These are phyloP conservation scores for Cantharis rustica DNA, from an alignment of 2,888 invertebrate species.

Conservation along the genomic window DNA sequence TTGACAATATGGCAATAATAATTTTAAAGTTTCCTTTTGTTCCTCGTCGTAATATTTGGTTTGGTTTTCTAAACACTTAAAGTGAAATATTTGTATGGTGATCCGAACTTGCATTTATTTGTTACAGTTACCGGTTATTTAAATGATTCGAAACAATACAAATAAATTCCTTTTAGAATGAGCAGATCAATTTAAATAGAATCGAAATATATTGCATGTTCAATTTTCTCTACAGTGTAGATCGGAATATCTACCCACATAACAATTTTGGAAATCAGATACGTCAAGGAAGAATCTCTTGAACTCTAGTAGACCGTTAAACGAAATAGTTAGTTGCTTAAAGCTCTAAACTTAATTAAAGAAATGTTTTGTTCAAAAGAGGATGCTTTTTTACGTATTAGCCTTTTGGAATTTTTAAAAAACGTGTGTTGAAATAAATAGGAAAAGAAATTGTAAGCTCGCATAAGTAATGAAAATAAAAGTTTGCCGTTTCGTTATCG, in stretches of 20 bases:
- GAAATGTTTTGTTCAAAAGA: background rate
- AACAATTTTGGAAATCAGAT: slow-evolving; percentile 14
- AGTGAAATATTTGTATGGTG: background rate
- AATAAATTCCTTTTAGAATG: slow-evolving; percentile 1
- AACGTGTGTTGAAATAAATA: background rate
- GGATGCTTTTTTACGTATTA: background rate
- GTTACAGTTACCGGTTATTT: background rate
- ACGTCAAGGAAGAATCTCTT: background rate
- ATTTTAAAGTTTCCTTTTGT: background rate
- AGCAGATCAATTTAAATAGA: background rate
- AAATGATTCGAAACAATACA: background rate
- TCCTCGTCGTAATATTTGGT: background rate
- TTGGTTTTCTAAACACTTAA: background rate
- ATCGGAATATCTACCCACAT: slow-evolving; percentile 6
- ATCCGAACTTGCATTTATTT: background rate
- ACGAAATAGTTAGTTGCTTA: background rate
- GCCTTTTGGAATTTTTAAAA: background rate
- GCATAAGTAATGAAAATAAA: background rate
- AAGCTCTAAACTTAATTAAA: slow-evolving; percentile 2
- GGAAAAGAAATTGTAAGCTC: background rate
- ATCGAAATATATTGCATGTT: background rate
- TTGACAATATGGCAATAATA: too few relatives aligned
- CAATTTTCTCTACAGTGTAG: slow-evolving; percentile 4
- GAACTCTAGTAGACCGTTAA: background rate
- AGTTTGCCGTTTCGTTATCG: background rate